Conservation (phyloP, 2,888 invertebrate genomes). For the Actias luna region DNA sequence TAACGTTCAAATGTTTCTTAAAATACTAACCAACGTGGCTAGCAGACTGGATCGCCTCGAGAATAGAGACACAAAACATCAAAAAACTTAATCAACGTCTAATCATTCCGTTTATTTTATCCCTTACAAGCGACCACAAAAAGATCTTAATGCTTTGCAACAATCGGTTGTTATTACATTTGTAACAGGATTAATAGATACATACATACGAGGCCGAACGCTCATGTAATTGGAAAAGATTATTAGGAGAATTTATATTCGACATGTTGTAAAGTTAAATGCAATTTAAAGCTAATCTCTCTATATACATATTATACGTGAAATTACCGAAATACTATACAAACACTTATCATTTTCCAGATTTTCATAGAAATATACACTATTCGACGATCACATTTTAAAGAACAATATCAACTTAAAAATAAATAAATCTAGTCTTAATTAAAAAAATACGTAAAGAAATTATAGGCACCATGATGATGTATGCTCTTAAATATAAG, state of each 20-base stretch:
- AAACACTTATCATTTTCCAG: background rate
- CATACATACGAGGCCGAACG: slow-evolving; percentile 61
- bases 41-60: slow-evolving; percentile 49
- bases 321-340: slow-evolving; percentile 4
- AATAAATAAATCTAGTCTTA: too few species aligned
- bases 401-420: too few species aligned
- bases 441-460: too few species aligned
- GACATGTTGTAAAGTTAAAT: slow-evolving; percentile 67
- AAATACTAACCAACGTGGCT: slow-evolving; percentile 42
- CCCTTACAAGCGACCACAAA: slow-evolving; percentile 60
- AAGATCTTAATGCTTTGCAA: slow-evolving; percentile 64
- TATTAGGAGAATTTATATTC: slow-evolving; percentile 75
- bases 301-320: slow-evolving; percentile 46
- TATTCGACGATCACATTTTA: background rate
- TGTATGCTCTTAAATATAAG: too few species aligned
- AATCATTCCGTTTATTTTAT: slow-evolving; percentile 60
- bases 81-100: slow-evolving; percentile 54
- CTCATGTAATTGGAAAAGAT: slow-evolving; percentile 75
- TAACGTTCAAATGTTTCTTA: slow-evolving; percentile 60
- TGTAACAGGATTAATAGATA: slow-evolving; percentile 53
- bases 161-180: slow-evolving; percentile 47
- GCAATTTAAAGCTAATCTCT: slow-evolving; percentile 57
- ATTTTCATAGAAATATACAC: background rate
- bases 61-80: slow-evolving; percentile 35
- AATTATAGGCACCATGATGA: too few species aligned